Evolutionary conservation across 2,113 vertebrate species (phyloP).

Genomic region (Todiramphus chloris): DNA sequence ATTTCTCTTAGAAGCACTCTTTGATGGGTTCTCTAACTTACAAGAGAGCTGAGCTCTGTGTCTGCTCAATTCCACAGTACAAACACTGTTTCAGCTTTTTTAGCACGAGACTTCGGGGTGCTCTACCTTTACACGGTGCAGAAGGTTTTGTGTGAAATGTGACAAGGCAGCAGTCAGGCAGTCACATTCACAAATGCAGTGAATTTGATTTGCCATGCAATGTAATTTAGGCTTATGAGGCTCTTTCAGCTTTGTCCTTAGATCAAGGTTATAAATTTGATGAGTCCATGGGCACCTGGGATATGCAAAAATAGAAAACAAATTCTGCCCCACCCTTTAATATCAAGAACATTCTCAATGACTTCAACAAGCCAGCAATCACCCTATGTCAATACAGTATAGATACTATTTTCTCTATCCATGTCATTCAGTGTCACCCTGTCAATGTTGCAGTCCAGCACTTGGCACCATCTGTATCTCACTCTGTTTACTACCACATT

Average conservation of each 20-base stretch:
- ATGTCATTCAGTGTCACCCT: neutral
- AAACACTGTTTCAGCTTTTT: neutral
- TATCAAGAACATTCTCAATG: neutral
- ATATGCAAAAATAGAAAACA: neutral
- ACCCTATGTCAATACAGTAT: neutral
- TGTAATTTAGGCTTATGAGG: neutral
- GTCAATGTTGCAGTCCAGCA: neutral
- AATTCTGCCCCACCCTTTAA: neutral
- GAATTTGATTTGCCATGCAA: neutral
- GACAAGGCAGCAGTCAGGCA: neutral
- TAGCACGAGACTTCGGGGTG: neutral
- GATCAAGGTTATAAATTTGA: neutral
- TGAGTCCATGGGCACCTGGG: neutral
- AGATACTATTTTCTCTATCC: neutral
- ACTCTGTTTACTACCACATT: neutral
- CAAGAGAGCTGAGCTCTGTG: neutral
- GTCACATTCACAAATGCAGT: neutral
- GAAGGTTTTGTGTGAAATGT: fast-evolving
- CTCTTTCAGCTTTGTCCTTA: neutral
- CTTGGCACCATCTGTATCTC: neutral
- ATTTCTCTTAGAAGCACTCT: neutral
- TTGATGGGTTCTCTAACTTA: neutral
- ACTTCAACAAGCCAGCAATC: neutral
- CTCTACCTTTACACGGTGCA: neutral
- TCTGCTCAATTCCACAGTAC: neutral